These are phyloP conservation scores for Scotopteryx bipunctaria DNA, from an alignment of 2,888 invertebrate genomes.

Conservation along the genomic window DNA sequence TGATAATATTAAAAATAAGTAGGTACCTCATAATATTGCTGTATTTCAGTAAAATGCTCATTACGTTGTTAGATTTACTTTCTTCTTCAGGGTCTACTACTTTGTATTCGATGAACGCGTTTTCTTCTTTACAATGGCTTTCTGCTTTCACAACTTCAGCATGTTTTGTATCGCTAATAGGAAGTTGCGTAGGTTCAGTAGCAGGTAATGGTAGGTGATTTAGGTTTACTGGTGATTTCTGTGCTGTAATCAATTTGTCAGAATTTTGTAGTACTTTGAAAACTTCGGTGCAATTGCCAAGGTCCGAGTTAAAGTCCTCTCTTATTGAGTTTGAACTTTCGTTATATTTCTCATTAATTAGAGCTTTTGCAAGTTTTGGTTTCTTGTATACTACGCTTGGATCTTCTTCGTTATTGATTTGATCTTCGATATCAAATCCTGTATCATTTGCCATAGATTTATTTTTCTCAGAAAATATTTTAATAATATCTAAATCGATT, in stretches of 20 bases:
- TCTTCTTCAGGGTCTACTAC: constrained; percentile 6
- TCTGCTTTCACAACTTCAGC: not conserved
- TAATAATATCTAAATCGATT: constrained; percentile 63
- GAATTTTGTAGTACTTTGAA: not conserved
- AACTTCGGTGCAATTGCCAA: not conserved
- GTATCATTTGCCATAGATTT: constrained; percentile 1
- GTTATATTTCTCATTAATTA: not conserved
- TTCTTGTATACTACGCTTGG: not conserved
- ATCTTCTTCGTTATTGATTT: not conserved
- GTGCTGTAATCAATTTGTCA: not conserved
- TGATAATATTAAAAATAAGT: not conserved
- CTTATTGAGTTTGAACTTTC: not conserved
- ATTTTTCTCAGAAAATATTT: constrained; percentile 41
- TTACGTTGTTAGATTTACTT: constrained; percentile 37
- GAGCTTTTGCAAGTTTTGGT: not conserved
- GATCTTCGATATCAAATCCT: constrained; percentile 2
- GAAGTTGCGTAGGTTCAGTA: not conserved
- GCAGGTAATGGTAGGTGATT: not conserved
- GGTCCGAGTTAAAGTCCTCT: not conserved
- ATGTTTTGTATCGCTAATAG: not conserved
- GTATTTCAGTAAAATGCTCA: constrained; percentile 61
- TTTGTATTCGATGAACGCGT: constrained; percentile 9
- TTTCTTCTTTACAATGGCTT: not conserved
- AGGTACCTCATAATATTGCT: constrained; percentile 52
- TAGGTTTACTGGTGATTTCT: not conserved